Evolutionary conservation across 1,140 invertebrate species (phyloP), one percentile per base, ranked within the genome.

Genomic region (Drosophila burlai): DNA sequence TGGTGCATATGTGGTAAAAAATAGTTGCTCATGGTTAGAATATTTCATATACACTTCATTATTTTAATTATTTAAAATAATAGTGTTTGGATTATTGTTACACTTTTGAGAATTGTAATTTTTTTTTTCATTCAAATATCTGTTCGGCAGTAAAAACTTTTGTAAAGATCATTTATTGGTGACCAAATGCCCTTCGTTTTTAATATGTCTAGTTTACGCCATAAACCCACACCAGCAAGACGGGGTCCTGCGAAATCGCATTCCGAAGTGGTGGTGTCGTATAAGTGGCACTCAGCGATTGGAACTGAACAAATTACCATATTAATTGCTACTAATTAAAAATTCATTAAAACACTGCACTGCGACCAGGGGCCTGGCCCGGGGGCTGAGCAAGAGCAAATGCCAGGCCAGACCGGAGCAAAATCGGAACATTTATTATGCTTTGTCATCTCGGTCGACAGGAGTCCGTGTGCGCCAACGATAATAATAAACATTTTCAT

Each of bases 261-360:
- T 16, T 16, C n/a, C 46, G 38, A 38, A 64, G 31, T 66, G 66
- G 10, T 16, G 26, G 16, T 24, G 55, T 38, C 10, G 72, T 9
- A 45, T 42, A 68, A 43, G 34, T 62, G 26, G 29, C 52, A 66
- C 18, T 67, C 58, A 50, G 67, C 73, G 84, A 80, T 86, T 76
- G 69, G 60, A 77, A 86, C 76, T 87, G n/a, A 82, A 90, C 85
- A 85, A 90, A 90, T 90, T 90, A 90, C 85, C 85, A 90, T 90
- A 90, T 90, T 90, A 90, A 90, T 90, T 90, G 79, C 79, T 73
- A 90, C 85, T 90, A 90, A 90, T 90, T 90, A 90, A 90, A 90
- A 90, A 91, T 90, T 76, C 85, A 90, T 90, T 90, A 90, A 85
- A 90, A 80, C 71, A 67, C 75, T 84, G 71, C 78, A 63, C 36